Evolutionary conservation across 2,797 vertebrate species (phyloP).

Genomic region (Columba guinea): DNA sequence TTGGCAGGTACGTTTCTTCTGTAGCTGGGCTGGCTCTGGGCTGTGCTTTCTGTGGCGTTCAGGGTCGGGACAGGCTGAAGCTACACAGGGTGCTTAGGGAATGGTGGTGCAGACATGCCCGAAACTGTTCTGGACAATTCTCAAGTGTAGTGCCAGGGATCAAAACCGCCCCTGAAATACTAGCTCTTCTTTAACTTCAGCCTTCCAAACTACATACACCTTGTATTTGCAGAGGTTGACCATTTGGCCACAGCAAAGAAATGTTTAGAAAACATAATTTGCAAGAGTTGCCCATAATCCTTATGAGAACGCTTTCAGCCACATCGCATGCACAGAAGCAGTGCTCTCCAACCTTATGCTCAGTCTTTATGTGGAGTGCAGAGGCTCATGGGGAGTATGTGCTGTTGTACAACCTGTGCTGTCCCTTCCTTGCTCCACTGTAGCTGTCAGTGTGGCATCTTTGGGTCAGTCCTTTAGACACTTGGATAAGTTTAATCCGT

Average conservation of each 20-base stretch:
- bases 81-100: fast-evolving
- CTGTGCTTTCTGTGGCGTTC: neutral
- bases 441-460: neutral
- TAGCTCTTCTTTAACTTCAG: neutral
- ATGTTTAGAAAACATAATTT: neutral
- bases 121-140: neutral
- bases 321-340: neutral
- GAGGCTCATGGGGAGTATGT: neutral
- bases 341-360: neutral
- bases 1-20: neutral
- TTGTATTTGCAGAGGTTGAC: neutral
- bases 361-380: neutral
- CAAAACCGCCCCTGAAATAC: neutral
- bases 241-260: neutral
- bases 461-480: neutral
- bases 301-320: neutral
- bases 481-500: neutral
- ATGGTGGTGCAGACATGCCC: neutral
- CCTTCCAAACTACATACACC: neutral
- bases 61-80: neutral
- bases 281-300: neutral
- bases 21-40: neutral
- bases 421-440: neutral
- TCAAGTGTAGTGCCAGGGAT: neutral
- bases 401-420: neutral